A percentile compares a stretch with the other conserved stretches of the same genome.
Evolutionary conservation across 2,888 invertebrate genomes (phyloP).

Genomic region (Ptilodon capucinus): DNA sequence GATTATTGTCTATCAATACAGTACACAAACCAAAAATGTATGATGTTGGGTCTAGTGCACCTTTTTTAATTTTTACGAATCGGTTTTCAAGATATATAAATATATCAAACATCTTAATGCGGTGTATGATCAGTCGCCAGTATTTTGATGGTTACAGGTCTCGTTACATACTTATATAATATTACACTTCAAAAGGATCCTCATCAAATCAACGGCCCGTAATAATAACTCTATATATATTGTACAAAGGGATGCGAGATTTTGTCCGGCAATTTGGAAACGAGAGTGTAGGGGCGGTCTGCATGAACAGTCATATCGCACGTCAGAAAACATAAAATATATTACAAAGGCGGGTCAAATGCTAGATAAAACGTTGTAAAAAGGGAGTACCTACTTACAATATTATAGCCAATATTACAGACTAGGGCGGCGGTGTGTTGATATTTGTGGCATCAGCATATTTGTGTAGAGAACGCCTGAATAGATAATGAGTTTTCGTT

Average conservation of each 20-base stretch:
- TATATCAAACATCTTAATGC: neutral
- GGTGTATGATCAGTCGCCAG: neutral
- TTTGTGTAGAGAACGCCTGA: no score
- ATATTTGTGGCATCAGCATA: no score
- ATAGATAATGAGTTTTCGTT: no score
- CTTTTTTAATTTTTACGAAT: neutral
- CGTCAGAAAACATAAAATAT: constrained; percentile 38
- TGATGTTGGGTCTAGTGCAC: neutral
- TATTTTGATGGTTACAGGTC: constrained; percentile 7
- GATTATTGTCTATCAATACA: neutral
- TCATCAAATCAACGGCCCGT: constrained; percentile 69
- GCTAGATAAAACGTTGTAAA: constrained; percentile 8
- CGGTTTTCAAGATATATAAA: constrained; percentile 1
- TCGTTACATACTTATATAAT: constrained; percentile 24
- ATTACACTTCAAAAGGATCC: constrained; percentile 38
- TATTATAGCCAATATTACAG: no score
- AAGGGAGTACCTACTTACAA: no score
- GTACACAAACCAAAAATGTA: neutral
- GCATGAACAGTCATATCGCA: constrained; percentile 40
- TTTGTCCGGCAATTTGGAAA: constrained; percentile 67
- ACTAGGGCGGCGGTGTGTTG: no score
- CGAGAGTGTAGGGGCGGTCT: constrained; percentile 55
- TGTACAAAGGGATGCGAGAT: constrained; percentile 69
- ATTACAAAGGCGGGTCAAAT: constrained; percentile 30
- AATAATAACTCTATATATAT: constrained; percentile 74